Base-by-base conservation (phyloP, 2,888 invertebrate species). In the Dolichopus griseipennis region DNA sequence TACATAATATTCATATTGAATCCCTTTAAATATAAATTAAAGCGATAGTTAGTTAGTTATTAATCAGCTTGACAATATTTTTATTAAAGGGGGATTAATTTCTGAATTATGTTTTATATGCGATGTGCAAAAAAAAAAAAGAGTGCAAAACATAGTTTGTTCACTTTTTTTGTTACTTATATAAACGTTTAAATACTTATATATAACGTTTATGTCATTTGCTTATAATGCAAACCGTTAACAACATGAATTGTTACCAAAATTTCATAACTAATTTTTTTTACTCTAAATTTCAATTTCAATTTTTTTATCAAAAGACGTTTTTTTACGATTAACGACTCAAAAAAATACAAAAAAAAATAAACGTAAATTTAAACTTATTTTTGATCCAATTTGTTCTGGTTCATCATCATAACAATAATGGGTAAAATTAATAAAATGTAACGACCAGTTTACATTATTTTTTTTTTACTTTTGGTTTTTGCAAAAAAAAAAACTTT, bases 351-450 rank as follows among this genome's bases (percentile, higher is more conserved):
- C 5, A n/a, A 52, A 52, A 52, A 52, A 52, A 52, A 52, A 43
- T 43, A 43, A n/a, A 9, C 43, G 12, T 15, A 43, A 52, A 52
- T 27, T 27, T 27, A 27, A 37, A 37, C 52, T 52, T 52, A 37
- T n/a, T 52, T 52, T 52, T 52, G 52, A 52, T 52, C 52, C 52
- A 52, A 52, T 52, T 52, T 52, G 52, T 52, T 52, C 52, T 52
- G 52, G 52, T 52, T 52, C 18, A 52, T 52, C 52, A 52, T 52
- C 18, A 52, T 52, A 52, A 52, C 52, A 52, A 52, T 52, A 52
- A 18, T 12, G 37, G 52, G 37, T 37, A 37, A 37, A 10, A 37
- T 37, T 37, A 37, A 10, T 10, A 37, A 12, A 37, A 37, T 37
- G 37, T 37, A 27, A 27, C 27, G 37, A 37, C 37, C 37, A 37